Evolutionary conservation across 2,113 vertebrate species (phyloP).

Genomic region (Colossoma macropomum): DNA sequence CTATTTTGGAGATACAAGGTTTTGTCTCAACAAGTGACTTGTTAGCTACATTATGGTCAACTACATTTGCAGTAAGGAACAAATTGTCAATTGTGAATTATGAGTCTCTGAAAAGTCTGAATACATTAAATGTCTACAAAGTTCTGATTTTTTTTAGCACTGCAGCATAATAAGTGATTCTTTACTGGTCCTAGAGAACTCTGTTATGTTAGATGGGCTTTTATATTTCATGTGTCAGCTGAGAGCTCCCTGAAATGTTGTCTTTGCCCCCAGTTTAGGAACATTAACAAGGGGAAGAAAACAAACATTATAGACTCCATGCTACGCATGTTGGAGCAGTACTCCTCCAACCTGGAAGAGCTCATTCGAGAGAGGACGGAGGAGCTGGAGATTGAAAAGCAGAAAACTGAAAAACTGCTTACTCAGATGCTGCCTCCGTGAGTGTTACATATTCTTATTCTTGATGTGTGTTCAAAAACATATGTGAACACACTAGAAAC

Average conservation of each 20-base stretch:
- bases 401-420: constrained; percentile 71
- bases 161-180: too few species aligned
- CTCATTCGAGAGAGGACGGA: constrained; percentile 68
- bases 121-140: too few species aligned
- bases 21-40: too few species aligned
- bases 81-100: too few species aligned
- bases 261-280: constrained; percentile 60
- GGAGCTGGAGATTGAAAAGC: constrained; percentile 70
- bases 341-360: constrained; percentile 70
- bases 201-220: too few species aligned
- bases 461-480: background rate
- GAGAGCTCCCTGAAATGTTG: background rate
- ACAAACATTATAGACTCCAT: constrained; percentile 72
- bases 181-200: too few species aligned
- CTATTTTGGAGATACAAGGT: too few species aligned
- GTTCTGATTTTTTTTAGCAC: too few species aligned
- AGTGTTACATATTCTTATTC: constrained; percentile 41
- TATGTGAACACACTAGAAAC: background rate
- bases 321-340: constrained; percentile 70
- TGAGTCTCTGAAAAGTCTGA: too few species aligned
- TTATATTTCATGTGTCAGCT: too few species aligned
- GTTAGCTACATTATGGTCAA: too few species aligned
- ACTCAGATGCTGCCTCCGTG: constrained; percentile 71
- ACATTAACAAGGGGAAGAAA: constrained; percentile 70
- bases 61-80: too few species aligned